Evolutionary conservation across 2,888 invertebrate genomes (phyloP).

Genomic region (Galeruca laticollis): DNA sequence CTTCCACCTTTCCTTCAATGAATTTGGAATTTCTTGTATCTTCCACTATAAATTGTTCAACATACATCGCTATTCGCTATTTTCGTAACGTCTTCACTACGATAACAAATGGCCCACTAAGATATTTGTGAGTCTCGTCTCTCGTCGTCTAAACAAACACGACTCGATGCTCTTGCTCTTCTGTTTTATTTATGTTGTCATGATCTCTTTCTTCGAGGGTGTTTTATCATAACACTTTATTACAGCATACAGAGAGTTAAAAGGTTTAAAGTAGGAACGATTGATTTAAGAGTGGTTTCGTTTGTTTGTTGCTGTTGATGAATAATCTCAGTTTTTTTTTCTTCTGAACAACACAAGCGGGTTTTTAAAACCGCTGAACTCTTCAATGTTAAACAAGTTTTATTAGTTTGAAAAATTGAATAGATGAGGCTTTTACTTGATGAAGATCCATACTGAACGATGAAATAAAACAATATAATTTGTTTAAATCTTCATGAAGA

Average conservation of each 20-base stretch:
- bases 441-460: no score
- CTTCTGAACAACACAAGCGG: no score
- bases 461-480: no score
- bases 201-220: constrained; percentile 33
- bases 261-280: constrained; percentile 46
- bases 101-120: constrained; percentile 29
- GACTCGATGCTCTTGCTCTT: constrained; percentile 14
- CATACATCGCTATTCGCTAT: constrained; percentile 26
- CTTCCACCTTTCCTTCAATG: no score
- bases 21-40: neutral
- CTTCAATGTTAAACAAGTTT: no score
- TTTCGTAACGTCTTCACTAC: constrained; percentile 22
- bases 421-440: no score
- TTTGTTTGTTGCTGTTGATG: neutral
- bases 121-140: constrained; percentile 33
- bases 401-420: no score
- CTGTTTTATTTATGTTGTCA: constrained; percentile 39
- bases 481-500: no score
- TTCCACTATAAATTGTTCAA: neutral
- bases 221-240: constrained; percentile 39
- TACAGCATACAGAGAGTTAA: constrained; percentile 37
- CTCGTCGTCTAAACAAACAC: constrained; percentile 32
- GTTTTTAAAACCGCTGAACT: no score
- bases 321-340: neutral
- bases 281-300: constrained; percentile 36